Evolutionary conservation across 2,113 vertebrate species (phyloP).

Genomic region (Ia io): DNA sequence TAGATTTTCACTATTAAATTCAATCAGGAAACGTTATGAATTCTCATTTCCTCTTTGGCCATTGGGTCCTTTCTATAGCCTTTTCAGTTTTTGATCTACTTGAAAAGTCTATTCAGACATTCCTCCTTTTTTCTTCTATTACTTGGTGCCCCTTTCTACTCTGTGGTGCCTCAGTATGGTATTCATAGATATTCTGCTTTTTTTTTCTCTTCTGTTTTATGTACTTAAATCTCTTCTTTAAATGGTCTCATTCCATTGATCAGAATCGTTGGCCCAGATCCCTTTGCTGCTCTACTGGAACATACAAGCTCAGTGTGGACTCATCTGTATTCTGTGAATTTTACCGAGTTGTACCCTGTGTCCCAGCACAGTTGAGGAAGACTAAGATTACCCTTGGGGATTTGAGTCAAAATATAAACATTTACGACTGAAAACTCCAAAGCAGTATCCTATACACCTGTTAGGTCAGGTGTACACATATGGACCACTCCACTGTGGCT

Average conservation of each 20-base stretch:
- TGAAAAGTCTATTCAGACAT: slow-evolving; percentile 74
- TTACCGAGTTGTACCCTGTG: slow-evolving; percentile 5
- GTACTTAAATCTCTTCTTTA: slow-evolving; percentile 72
- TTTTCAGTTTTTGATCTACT: slow-evolving; percentile 74
- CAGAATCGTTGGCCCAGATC: slow-evolving; percentile 61
- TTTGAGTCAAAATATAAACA: slow-evolving; percentile 26
- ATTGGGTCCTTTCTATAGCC: slow-evolving; percentile 57
- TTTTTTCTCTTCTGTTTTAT: slow-evolving; percentile 65
- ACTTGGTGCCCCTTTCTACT: slow-evolving; percentile 68
- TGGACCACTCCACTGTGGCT: background rate
- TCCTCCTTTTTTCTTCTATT: slow-evolving; percentile 73
- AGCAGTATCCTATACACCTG: background rate
- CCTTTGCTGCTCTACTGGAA: slow-evolving; percentile 39
- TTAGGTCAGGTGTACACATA: background rate
- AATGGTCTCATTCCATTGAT: slow-evolving; percentile 68
- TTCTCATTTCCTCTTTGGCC: slow-evolving; percentile 61
- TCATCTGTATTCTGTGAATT: slow-evolving; percentile 52
- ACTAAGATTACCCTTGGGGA: slow-evolving; percentile 6
- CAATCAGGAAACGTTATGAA: slow-evolving; percentile 60
- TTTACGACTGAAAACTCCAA: background rate
- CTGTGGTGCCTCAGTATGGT: slow-evolving; percentile 70
- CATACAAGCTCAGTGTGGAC: slow-evolving; percentile 53
- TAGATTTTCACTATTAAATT: slow-evolving; percentile 71
- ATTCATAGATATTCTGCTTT: slow-evolving; percentile 69
- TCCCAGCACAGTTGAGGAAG: background rate